phyloP scores from a whole-genome alignment of 2,797 vertebrate species.

The Centropyge bicolor region DNA sequence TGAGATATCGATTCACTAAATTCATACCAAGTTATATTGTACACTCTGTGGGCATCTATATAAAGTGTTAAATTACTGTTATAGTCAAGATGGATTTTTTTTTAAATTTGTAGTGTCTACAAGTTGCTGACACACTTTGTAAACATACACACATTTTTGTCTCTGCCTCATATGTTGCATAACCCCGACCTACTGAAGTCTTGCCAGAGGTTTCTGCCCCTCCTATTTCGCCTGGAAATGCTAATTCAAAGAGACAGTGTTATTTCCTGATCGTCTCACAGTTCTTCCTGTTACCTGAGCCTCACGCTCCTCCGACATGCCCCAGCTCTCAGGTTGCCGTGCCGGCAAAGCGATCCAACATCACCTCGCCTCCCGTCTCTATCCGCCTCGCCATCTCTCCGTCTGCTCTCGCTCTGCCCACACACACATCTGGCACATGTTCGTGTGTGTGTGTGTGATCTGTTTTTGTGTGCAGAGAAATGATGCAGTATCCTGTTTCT shows the following conservation, averaged over 20 bases:
- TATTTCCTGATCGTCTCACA: constrained; percentile 78
- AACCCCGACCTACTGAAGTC: constrained; percentile 17
- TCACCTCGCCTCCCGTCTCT: constrained; percentile 49
- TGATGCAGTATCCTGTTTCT: constrained; percentile 62
- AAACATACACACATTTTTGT: background rate
- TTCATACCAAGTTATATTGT: background rate
- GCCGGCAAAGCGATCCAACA: constrained; percentile 64
- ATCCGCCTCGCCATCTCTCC: constrained; percentile 37
- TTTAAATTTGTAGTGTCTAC: background rate
- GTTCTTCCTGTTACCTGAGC: constrained; percentile 79
- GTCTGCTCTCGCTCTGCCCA: constrained; percentile 13
- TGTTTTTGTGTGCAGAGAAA: constrained; percentile 36
- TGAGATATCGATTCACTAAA: background rate
- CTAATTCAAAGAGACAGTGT: constrained; percentile 81
- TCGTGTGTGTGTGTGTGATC: background rate
- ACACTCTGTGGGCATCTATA: background rate
- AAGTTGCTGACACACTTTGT: background rate
- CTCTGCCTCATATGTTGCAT: constrained; percentile 12
- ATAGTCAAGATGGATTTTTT: background rate
- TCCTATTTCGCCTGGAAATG: constrained; percentile 47
- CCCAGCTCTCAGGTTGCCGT: constrained; percentile 58
- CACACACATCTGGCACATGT: constrained; percentile 39
- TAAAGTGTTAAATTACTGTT: background rate
- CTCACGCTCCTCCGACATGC: constrained; percentile 58
- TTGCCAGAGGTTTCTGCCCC: constrained; percentile 33